Conservation (phyloP, 2,113 vertebrate species). For the Corvus hawaiiensis region DNA sequence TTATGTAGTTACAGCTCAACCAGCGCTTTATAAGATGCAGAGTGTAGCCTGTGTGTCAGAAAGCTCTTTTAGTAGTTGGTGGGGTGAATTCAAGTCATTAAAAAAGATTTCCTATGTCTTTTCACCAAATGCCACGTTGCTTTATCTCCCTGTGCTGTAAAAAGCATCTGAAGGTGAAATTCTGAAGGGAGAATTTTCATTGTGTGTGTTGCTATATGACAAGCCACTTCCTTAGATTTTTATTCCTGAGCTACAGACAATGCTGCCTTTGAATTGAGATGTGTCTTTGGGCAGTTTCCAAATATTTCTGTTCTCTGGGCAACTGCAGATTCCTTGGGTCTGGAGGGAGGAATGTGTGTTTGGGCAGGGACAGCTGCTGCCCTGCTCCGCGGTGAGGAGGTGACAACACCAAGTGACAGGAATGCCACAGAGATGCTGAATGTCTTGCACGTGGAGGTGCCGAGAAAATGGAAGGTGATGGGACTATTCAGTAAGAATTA, state of each 20-base stretch:
- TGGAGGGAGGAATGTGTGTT: neutral
- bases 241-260: neutral
- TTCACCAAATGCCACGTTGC: neutral
- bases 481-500: neutral
- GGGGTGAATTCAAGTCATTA: neutral
- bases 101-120: neutral
- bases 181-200: neutral
- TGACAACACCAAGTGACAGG: accelerated
- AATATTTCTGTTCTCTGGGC: neutral
- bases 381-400: neutral
- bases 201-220: neutral
- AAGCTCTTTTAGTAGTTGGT: neutral
- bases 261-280: neutral
- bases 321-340: neutral
- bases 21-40: neutral
- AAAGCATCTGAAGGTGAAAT: neutral
- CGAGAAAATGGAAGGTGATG: neutral
- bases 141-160: neutral
- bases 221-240: neutral
- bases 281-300: neutral
- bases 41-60: neutral
- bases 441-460: neutral
- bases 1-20: neutral
- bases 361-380: neutral
- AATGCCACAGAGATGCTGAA: neutral